A percentile compares a stretch with the other conserved stretches of the same genome.
These are phyloP conservation scores for Phthorimaea operculella DNA, from an alignment of 1,140 invertebrate genomes.

Conservation along the genomic window DNA sequence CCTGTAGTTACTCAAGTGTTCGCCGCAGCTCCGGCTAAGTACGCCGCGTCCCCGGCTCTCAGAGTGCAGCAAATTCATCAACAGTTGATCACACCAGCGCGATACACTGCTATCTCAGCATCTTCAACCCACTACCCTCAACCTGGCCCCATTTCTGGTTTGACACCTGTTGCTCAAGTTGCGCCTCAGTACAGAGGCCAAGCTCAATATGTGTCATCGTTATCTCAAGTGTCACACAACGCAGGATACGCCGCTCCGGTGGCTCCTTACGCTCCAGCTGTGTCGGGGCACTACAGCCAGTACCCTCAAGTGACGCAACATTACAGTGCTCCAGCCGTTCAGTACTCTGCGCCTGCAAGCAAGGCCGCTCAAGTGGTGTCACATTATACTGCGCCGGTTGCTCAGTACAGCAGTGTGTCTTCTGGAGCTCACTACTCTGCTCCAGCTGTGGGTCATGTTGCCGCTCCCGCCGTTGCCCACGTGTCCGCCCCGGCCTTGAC, in stretches of 20 bases:
- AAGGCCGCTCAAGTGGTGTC: conserved; percentile 16
- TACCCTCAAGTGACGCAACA: conserved; percentile 24
- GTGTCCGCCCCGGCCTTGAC: conserved; percentile 17
- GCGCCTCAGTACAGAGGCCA: conserved; percentile 20
- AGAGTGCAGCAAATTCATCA: conserved; percentile 32
- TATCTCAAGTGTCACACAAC: conserved; percentile 9
- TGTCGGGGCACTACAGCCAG: conserved; percentile 20
- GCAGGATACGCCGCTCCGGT: conserved; percentile 20
- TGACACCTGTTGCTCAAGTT: conserved; percentile 20
- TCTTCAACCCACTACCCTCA: conserved; percentile 19
- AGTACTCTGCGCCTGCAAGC: conserved; percentile 22
- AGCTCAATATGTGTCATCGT: conserved; percentile 19
- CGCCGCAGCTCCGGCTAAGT: conserved; percentile 43
- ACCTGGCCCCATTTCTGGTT: conserved; percentile 1
- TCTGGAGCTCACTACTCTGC: background rate
- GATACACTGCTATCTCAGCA: conserved; percentile 10
- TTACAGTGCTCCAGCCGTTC: conserved; percentile 24
- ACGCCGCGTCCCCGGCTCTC: conserved; percentile 36
- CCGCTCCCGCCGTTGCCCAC: conserved; percentile 15
- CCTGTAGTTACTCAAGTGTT: conserved; percentile 58
- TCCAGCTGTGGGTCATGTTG: conserved; percentile 8
- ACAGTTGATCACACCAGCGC: conserved; percentile 15
- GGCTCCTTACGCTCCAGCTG: conserved; percentile 5
- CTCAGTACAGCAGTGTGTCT: conserved; percentile 7
- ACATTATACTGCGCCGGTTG: conserved; percentile 22